phyloP scores from a whole-genome alignment of 2,797 vertebrate genomes.

The Paedocypris micromegethes region DNA sequence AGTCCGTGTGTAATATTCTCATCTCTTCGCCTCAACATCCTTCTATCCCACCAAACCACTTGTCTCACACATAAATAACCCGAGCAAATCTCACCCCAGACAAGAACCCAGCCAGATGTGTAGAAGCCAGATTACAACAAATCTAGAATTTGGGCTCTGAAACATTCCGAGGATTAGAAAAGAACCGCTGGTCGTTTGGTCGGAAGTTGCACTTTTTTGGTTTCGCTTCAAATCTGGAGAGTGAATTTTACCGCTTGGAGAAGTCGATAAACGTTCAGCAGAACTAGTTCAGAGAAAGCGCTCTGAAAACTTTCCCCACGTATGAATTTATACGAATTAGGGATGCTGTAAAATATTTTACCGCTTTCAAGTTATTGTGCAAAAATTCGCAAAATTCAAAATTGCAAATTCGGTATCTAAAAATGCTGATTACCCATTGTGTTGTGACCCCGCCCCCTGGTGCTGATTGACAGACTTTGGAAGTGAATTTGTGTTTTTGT shows the following conservation, averaged over 20 bases:
- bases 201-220: constrained; percentile 14
- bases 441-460: too few species aligned
- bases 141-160: constrained; percentile 15
- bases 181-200: constrained; percentile 6
- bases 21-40: constrained; percentile 1
- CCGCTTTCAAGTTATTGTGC: too few species aligned
- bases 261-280: constrained; percentile 17
- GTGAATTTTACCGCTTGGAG: constrained; percentile 12
- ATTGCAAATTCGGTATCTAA: too few species aligned
- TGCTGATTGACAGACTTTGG: too few species aligned
- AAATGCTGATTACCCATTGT: too few species aligned
- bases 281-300: constrained; percentile 22
- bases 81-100: background rate
- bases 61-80: constrained; percentile 1
- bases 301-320: too few species aligned
- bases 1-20: background rate
- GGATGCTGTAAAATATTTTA: too few species aligned
- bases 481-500: too few species aligned
- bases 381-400: too few species aligned
- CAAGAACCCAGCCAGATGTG: constrained; percentile 14
- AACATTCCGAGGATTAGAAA: constrained; percentile 16
- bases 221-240: constrained; percentile 15
- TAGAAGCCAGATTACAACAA: constrained; percentile 20
- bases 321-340: too few species aligned
- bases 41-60: constrained; percentile 10